phyloP scores from a whole-genome alignment of 2,113 vertebrate genomes.

The Picathartes gymnocephalus region DNA sequence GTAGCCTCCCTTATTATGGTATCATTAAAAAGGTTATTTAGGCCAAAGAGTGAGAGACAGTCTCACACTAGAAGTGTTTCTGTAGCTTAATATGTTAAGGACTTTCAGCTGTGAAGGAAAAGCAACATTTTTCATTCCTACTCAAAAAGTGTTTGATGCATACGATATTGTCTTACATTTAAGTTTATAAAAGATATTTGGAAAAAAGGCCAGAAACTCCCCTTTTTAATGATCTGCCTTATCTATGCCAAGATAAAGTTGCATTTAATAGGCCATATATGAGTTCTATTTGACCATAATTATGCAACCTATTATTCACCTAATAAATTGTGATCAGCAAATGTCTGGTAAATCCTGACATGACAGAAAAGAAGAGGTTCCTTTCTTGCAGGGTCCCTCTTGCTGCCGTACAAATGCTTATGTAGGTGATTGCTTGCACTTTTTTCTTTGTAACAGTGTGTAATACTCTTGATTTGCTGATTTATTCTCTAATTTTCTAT shows the following conservation, averaged over 20 bases:
- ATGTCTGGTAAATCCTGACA: neutral
- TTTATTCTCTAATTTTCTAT: neutral
- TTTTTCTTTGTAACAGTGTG: neutral
- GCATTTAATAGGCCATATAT: neutral
- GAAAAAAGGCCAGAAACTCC: neutral
- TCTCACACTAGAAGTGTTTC: neutral
- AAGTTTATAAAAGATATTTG: neutral
- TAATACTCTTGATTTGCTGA: neutral
- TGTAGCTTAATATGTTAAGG: neutral
- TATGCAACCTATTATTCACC: neutral
- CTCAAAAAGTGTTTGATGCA: neutral
- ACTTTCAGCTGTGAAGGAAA: neutral
- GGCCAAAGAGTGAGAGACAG: neutral
- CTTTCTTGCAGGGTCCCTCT: neutral
- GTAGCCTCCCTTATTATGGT: rapidly evolving
- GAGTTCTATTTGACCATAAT: neutral
- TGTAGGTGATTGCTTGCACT: neutral
- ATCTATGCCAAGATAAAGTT: neutral
- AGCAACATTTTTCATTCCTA: neutral
- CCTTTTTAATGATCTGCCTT: neutral
- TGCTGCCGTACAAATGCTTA: neutral
- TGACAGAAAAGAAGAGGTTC: neutral
- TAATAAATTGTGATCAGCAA: neutral
- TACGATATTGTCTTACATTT: neutral
- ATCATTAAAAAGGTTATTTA: neutral